Conservation (phyloP, 2,888 invertebrate genomes). For the Drosophila mimica region DNA sequence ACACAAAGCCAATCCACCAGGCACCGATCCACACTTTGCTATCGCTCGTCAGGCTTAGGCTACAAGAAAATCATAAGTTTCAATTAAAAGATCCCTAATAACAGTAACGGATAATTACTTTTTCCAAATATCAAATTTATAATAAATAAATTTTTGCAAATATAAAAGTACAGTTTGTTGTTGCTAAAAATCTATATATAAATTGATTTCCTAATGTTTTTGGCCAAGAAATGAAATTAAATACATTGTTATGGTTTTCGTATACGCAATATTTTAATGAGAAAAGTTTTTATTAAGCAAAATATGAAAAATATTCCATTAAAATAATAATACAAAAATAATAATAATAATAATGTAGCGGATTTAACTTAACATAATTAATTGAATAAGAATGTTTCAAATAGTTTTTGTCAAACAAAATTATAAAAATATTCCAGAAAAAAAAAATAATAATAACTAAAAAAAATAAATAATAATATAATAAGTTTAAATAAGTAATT, state of each 20-base stretch:
- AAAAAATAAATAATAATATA: too few species aligned
- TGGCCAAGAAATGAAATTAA: too few species aligned
- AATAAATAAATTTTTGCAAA: not conserved
- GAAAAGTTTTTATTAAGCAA: not conserved
- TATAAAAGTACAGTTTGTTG: too few species aligned
- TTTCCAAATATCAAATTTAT: not conserved
- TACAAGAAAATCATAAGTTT: conserved; percentile 70
- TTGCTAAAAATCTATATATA: not conserved
- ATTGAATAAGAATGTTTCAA: too few species aligned
- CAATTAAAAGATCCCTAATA: not conserved
- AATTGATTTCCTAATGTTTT: not conserved
- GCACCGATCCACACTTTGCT: conserved; percentile 94
- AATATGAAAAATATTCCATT: conserved; percentile 6
- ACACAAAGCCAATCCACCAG: conserved; percentile 94
- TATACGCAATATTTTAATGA: not conserved
- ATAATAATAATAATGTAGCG: conserved; percentile 46
- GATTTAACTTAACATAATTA: too few species aligned
- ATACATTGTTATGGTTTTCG: not conserved
- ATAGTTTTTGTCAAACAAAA: too few species aligned
- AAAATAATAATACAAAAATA: conserved; percentile 28
- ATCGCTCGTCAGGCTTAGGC: conserved; percentile 89
- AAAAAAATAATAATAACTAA: too few species aligned
- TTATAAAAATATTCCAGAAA: too few species aligned
- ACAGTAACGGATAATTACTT: not conserved
- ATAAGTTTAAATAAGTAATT: too few species aligned